Evolutionary conservation across 2,888 invertebrate species (phyloP).

Genomic region (Drosophila eohydei): DNA sequence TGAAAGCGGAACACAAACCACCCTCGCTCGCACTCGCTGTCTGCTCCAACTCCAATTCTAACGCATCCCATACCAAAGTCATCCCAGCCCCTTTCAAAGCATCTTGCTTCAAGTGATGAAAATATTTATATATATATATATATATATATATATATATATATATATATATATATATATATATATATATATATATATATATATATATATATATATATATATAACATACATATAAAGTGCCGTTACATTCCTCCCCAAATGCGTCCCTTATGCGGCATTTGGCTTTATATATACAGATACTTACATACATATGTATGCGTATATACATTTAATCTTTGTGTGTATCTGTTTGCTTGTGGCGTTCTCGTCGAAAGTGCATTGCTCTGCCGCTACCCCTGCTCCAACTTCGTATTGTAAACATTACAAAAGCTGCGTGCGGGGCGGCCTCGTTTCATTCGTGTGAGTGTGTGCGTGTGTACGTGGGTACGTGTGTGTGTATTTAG

Average conservation of each 20-base stretch:
- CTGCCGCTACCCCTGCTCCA: constrained; percentile 44
- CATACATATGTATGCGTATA: constrained; percentile 9
- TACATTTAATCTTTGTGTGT: constrained; percentile 48
- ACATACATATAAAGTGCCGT: constrained; percentile 53
- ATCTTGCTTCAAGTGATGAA: constrained; percentile 49
- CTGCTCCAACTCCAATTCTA: constrained; percentile 49
- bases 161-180: constrained; percentile 1
- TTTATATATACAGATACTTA: constrained; percentile 18
- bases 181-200: constrained; percentile 14
- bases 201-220: constrained; percentile 7
- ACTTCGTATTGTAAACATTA: constrained; percentile 66
- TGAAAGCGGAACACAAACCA: constrained; percentile 69
- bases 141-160: constrained; percentile 6
- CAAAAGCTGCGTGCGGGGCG: constrained; percentile 72
- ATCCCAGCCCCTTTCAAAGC: constrained; percentile 44
- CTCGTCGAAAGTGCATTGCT: constrained; percentile 72
- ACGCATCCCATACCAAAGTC: constrained; percentile 16
- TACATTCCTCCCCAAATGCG: constrained; percentile 69
- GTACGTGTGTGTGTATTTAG: constrained; percentile 43
- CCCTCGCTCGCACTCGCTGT: constrained; percentile 49
- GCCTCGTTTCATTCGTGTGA: constrained; percentile 64
- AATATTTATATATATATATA: constrained; percentile 21
- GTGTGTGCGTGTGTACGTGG: constrained; percentile 29
- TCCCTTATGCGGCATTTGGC: constrained; percentile 68
- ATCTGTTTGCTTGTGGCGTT: constrained; percentile 62